Evolutionary conservation across 1,140 invertebrate genomes (phyloP).

Genomic region (Tribolium madens): DNA sequence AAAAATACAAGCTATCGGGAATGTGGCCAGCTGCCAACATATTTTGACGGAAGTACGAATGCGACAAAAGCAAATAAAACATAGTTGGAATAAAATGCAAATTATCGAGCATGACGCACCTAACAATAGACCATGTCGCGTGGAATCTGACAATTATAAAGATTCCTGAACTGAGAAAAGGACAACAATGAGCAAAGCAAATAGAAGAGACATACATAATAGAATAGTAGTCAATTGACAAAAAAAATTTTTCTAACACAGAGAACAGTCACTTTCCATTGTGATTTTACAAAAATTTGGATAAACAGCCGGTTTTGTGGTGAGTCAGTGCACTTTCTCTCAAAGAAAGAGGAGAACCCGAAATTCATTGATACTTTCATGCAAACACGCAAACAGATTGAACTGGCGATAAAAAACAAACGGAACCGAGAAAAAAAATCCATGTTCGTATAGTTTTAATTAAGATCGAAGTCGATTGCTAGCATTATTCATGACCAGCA

Average conservation of each 20-base stretch:
- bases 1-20: background rate
- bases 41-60: conserved; percentile 14
- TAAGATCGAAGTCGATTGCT: background rate
- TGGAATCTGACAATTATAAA: background rate
- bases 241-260: background rate
- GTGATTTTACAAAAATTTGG: background rate
- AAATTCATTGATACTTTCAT: conserved; percentile 10
- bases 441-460: background rate
- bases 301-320: background rate
- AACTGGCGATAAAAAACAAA: background rate
- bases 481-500: background rate
- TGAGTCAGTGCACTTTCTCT: conserved; percentile 31
- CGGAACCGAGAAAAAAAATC: background rate
- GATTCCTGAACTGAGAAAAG: background rate
- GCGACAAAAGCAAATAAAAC: conserved; percentile 2
- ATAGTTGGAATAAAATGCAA: background rate
- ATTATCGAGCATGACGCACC: background rate
- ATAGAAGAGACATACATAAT: background rate
- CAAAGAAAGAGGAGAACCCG: conserved; percentile 2
- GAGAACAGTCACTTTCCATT: background rate
- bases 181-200: background rate
- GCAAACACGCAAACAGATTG: conserved; percentile 16
- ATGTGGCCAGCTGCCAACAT: conserved; percentile 12
- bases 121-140: background rate
- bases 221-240: background rate